Base-by-base conservation (phyloP, 2,113 vertebrate genomes). In the Neogale vison region DNA sequence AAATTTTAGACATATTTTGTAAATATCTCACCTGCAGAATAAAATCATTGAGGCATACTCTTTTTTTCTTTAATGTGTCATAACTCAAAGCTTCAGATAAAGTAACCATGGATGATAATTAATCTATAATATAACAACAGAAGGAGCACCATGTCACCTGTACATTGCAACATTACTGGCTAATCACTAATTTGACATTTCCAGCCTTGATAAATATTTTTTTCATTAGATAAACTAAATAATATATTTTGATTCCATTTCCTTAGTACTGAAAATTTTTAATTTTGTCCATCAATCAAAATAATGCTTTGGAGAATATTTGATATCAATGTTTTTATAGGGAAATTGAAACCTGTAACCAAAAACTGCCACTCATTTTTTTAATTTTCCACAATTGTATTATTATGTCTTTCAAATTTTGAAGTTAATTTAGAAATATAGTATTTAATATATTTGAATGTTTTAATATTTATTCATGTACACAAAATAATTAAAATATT, bases 191-290 rank as follows among this genome's bases (percentile, higher is more conserved):
- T 67, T 20, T 87, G 36, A 69, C 67, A 45, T 79, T 24, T 67
- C 34, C 6, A 93, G 7, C 36, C 14, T 93, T 79, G 45, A n/a
- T 42, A 67, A 42, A n/a, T 77, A 52, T 76, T 76, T 52, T 81
- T 31, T 74, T 52, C 11, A 52, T 92, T 92, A 84, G 26, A n/a
- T 91, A 29, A 96, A 92, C 14, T 91, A 29, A 96, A 94, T 18
- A 36, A 29, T 74, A 63, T 42, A 14, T 1, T 79, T 87, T 50
- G 36, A 79, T 36, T 23, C 14, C 39, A 34, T 74, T 91, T 17
- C 39, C 50, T 96, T 61, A 71, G 34, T 63, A 24, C 17, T 34
- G 7, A 92, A 82, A 31, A 7, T 24, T 0, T 63, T 47, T 39
- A 72, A 15, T 12, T 85, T 20, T 36, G 3, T 2, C 21, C 1